These are phyloP conservation scores for Drosophila sp. DNA, from an alignment of 1,140 invertebrate genomes.

Conservation along the genomic window DNA sequence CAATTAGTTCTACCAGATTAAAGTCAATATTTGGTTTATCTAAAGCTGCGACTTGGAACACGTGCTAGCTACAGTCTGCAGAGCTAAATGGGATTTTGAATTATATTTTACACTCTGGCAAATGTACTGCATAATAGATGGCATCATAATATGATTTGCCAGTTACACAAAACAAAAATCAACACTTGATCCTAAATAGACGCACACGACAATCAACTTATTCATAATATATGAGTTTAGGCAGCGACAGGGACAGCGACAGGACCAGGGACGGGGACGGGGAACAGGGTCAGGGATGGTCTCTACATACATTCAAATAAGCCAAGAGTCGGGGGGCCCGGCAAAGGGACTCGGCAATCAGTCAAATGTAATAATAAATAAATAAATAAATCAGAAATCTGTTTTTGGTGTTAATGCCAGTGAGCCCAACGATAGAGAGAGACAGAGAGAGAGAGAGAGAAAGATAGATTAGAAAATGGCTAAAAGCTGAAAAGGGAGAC, in stretches of 20 bases:
- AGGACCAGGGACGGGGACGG: too few species aligned
- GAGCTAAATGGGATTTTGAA: constrained; percentile 51
- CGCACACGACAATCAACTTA: constrained; percentile 70
- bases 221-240: constrained; percentile 72
- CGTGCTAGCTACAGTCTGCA: background rate
- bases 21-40: background rate
- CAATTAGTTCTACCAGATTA: too few species aligned
- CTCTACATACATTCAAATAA: background rate
- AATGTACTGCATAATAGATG: constrained; percentile 64
- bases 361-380: constrained; percentile 77
- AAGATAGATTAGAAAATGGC: constrained; percentile 43
- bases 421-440: constrained; percentile 11
- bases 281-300: background rate
- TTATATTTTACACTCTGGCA: constrained; percentile 10
- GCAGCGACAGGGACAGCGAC: background rate
- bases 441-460: background rate
- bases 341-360: constrained; percentile 58
- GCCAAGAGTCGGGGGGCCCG: background rate
- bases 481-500: background rate
- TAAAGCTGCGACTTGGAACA: background rate
- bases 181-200: constrained; percentile 45
- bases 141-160: constrained; percentile 71
- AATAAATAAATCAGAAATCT: constrained; percentile 61
- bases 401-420: constrained; percentile 4
- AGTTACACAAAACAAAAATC: constrained; percentile 67